Evolutionary conservation across 2,113 vertebrate species (phyloP).

Genomic region (Ancistrus triradiatus): DNA sequence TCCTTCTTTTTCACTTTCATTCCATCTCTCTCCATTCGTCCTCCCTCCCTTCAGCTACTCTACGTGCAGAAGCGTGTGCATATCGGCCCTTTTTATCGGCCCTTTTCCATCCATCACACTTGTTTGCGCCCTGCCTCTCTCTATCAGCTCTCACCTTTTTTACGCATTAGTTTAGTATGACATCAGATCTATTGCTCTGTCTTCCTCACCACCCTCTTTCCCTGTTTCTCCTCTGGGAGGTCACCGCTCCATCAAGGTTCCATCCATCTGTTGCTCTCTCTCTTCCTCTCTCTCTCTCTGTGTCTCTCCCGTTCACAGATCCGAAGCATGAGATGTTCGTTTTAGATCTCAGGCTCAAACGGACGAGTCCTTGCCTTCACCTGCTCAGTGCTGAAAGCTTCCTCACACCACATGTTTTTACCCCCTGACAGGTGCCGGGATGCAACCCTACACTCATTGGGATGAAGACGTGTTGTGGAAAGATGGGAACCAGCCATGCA

Average conservation of each 20-base stretch:
- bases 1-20: constrained; percentile 23
- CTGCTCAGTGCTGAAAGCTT: constrained; percentile 37
- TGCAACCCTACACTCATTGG: constrained; percentile 41
- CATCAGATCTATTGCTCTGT: constrained; percentile 38
- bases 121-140: constrained; percentile 27
- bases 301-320: too few relatives aligned
- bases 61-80: background rate
- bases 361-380: constrained; percentile 43
- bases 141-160: constrained; percentile 33
- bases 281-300: constrained; percentile 9
- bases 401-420: constrained; percentile 42
- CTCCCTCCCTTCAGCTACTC: background rate
- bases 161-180: constrained; percentile 42
- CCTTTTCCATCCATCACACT: constrained; percentile 37
- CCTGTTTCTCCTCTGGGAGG: constrained; percentile 22
- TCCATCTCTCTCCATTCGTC: background rate
- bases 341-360: constrained; percentile 23
- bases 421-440: constrained; percentile 44
- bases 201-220: constrained; percentile 25
- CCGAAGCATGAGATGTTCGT: constrained; percentile 1
- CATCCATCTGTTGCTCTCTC: constrained; percentile 3
- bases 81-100: constrained; percentile 13
- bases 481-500: constrained; percentile 38
- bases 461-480: constrained; percentile 29
- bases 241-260: constrained; percentile 36